A percentile compares a stretch with the other conserved stretches of the same genome.
Evolutionary conservation across 2,888 invertebrate species (phyloP).

Genomic region (Gymnoscelis rufifasciata): DNA sequence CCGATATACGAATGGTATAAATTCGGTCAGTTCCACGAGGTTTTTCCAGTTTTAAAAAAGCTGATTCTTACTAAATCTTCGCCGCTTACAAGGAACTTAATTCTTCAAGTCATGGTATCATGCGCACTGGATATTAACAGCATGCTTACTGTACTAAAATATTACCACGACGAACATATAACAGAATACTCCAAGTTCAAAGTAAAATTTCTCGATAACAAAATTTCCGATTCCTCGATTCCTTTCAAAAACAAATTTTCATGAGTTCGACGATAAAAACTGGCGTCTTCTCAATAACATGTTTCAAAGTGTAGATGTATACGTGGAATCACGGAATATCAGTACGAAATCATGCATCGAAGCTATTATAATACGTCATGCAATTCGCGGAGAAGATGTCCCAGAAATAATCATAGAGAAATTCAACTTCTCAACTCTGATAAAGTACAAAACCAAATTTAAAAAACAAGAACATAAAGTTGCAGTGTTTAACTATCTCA

Average conservation of each 20-base stretch:
- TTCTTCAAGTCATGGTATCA: constrained; percentile 45
- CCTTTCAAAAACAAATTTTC: constrained; percentile 37
- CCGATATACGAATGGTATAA: constrained; percentile 50
- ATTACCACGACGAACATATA: constrained; percentile 52
- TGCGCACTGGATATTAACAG: constrained; percentile 42
- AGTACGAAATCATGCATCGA: constrained; percentile 46
- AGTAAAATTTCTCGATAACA: constrained; percentile 49
- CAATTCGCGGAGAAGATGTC: constrained; percentile 40
- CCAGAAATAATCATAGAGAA: constrained; percentile 52
- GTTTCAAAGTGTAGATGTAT: constrained; percentile 59
- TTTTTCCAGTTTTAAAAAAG: constrained; percentile 48
- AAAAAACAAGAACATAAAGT: constrained; percentile 37
- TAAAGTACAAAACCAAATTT: constrained; percentile 35
- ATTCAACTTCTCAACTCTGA: constrained; percentile 43
- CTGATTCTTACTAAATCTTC: constrained; percentile 45
- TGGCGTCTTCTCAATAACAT: constrained; percentile 55
- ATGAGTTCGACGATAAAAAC: constrained; percentile 39
- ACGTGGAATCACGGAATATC: constrained; percentile 47
- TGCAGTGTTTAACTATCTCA: constrained; percentile 50
- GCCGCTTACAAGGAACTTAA: constrained; percentile 43
- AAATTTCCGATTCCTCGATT: too few species aligned
- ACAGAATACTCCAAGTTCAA: constrained; percentile 59
- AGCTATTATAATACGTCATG: constrained; percentile 48
- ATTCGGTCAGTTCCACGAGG: constrained; percentile 47
- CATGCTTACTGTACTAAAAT: constrained; percentile 43